Evolutionary conservation across 2,113 vertebrate species (phyloP).

Genomic region (human): DNA sequence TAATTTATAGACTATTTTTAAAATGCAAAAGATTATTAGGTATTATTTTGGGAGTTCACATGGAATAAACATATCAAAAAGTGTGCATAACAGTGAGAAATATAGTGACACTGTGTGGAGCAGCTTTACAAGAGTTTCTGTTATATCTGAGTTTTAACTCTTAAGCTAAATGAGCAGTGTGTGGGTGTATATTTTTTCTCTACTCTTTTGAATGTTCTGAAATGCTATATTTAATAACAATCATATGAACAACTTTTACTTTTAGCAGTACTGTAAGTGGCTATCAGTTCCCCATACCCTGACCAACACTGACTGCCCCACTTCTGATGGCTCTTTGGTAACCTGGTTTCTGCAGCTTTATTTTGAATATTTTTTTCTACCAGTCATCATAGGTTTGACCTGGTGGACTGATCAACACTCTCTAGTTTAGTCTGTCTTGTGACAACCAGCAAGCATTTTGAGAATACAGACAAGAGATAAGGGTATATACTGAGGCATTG

Average conservation of each 20-base stretch:
- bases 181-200: not conserved
- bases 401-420: not conserved
- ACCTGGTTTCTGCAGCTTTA: not conserved
- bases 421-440: not conserved
- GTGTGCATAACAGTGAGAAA: not conserved
- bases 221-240: not conserved
- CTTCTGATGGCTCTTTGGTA: not conserved
- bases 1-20: conserved; percentile 7
- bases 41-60: not conserved
- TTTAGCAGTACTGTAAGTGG: not conserved
- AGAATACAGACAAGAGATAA: not conserved
- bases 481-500: not conserved
- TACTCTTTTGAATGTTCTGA: not conserved
- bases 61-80: not conserved
- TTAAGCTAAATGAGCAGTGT: not conserved
- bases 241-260: not conserved
- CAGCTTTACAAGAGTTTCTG: not conserved
- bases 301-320: not conserved
- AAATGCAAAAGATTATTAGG: not conserved
- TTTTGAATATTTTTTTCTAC: not conserved
- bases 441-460: not conserved
- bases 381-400: not conserved
- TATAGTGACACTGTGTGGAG: not conserved
- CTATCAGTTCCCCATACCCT: not conserved
- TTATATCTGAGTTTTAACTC: not conserved